Evolutionary conservation across 2,797 vertebrate species (phyloP), one percentile per base, ranked within the genome.

Genomic region (Sebastes steindachneri): DNA sequence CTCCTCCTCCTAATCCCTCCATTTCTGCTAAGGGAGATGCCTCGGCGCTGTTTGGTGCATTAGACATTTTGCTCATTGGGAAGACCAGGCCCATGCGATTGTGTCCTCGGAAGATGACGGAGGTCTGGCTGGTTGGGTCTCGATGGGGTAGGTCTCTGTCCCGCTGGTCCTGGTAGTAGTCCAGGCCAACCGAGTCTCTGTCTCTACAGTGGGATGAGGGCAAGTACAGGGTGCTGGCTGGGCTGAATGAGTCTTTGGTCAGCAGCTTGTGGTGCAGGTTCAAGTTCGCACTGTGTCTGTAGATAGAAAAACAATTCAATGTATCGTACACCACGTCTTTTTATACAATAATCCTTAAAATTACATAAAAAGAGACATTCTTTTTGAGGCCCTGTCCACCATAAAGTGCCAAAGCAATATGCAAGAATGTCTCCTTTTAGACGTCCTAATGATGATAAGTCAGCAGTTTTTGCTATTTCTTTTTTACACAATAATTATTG

Each of bases 231-330:
- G 93, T 87, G 68, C 86, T 92, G 60, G 92, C 84, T 54, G 94
- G 89, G 79, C 95, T 95, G 91, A 96, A 88, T 35, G 95, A 93
- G 90, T 98, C 98, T 96, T 97, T 98, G 96, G 95, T 97, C 96
- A 98, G 93, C 88, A 96, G 96, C 95, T 98, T 98, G 89, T 98
- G 97, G 93, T 99, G 98, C 84, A 99, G 96, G 90, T 96, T 98
- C 87, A 97, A 83, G 94, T 99, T 99, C 73, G 97, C 97, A 93
- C 98, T 99, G 95, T 99, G 98, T 94, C 98, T 99, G 90, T 3
- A 68, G 33, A 85, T 19, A 11, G 76, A 48, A 54, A 74, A n/a
- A 21, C 9, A 51, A 1, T 41, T 7, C 2, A 28, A 14, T 28
- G 2, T 31, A 17, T 62, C 19, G 48, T 14, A 57, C 3, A 23